Conservation (phyloP, 2,113 vertebrate species). For the Odontophorus gujanensis region DNA sequence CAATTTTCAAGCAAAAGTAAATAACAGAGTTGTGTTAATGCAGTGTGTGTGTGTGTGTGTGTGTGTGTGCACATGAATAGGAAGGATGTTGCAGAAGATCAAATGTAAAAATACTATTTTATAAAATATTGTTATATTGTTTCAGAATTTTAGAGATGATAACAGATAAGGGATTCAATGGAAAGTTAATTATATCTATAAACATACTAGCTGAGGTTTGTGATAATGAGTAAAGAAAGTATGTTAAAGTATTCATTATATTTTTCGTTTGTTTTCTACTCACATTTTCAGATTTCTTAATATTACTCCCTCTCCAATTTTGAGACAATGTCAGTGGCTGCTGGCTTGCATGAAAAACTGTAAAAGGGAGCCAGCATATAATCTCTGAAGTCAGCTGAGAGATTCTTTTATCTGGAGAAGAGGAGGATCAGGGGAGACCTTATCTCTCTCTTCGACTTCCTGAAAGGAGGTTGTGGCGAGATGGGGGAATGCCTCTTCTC, state of each 20-base stretch:
- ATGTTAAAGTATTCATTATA: neutral
- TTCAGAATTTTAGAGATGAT: neutral
- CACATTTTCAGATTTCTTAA: neutral
- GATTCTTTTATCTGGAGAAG: too few relatives aligned
- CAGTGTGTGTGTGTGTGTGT: neutral
- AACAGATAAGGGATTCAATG: neutral
- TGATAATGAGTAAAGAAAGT: neutral
- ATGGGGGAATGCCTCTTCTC: too few relatives aligned
- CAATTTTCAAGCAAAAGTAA: neutral
- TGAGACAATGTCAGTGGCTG: neutral
- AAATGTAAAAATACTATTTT: neutral
- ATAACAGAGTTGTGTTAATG: neutral
- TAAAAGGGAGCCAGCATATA: neutral
- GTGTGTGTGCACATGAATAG: neutral
- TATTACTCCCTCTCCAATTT: neutral
- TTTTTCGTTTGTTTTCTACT: neutral
- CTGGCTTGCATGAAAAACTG: neutral
- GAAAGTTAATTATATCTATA: neutral
- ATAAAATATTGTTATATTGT: neutral
- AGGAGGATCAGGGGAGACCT: too few relatives aligned
- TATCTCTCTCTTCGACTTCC: too few relatives aligned
- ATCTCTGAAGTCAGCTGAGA: neutral
- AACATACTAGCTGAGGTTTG: neutral
- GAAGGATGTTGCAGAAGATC: neutral
- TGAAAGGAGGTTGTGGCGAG: too few relatives aligned